Evolutionary conservation across 2,888 invertebrate species (phyloP), one percentile per base, ranked within the genome.

Genomic region (Drosophila mimica): DNA sequence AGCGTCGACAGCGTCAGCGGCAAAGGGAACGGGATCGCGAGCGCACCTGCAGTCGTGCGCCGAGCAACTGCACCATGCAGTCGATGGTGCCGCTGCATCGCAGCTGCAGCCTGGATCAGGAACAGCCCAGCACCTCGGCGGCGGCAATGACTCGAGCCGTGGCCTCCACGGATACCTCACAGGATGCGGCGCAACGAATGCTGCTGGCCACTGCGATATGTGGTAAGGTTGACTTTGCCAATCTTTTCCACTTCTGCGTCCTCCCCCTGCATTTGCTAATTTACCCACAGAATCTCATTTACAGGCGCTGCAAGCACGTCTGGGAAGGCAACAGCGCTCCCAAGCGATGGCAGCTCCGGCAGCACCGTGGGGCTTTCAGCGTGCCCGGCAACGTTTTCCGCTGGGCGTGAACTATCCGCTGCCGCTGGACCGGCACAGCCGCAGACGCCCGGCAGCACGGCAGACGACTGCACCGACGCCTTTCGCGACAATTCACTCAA

Each of bases 261-360:
- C 64, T 52, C 62, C 43, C 76, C 73, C 70, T 64, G 60, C 70
- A 66, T 51, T 67, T 70, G 88, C 86, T 90, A 90, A 90, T 81
- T 90, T 76, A 90, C 83, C 83, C 83, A 84, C 91, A 93, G 93
- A 93, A 86, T 91, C 89, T 70, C 93, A 90, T 80, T 93, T 93
- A 81, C 93, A 93, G 93, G 92, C 84, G 81, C 87, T 93, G 83
- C 93, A 92, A 83, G 88, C 85, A 43, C 93, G 92, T 72, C 88
- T 92, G 75, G 80, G 74, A 8, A 79, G 89, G 1, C 82, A 83
- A 51, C 81, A 81, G 74, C 76, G 83, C 63, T 75, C 75, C 31
- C 78, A 75, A 30, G 54, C 53, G 17, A 34, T 15, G 38, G 38
- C 78, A 52, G 52, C 36, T 7, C 60, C 57, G 43, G 70, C 33